Conservation (phyloP, 2,888 invertebrate genomes). For the Ditylenchus weischeri region DNA sequence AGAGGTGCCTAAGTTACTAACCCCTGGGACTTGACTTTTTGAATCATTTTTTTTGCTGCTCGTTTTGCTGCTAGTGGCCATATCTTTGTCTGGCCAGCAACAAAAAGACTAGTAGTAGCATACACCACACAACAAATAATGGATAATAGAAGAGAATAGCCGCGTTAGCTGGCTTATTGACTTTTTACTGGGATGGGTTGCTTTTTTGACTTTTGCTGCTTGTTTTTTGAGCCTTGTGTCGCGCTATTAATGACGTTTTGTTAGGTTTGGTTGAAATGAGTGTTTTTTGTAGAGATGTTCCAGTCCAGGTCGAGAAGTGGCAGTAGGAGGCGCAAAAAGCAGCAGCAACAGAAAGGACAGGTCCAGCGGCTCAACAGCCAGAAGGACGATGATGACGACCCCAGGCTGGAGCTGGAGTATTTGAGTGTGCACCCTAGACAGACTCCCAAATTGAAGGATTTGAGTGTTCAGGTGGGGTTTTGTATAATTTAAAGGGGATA, state of each 20-base stretch:
- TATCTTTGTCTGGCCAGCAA: background rate
- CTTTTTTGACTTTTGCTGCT: background rate
- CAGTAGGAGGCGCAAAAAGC: background rate
- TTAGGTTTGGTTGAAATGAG: background rate
- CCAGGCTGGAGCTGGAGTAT: conserved; percentile 2
- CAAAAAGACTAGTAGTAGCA: background rate
- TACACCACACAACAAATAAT: too few species aligned
- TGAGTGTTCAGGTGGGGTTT: background rate
- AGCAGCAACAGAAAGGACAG: background rate
- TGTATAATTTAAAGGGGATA: background rate
- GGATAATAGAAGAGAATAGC: too few species aligned
- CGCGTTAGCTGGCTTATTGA: too few species aligned
- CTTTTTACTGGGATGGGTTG: background rate
- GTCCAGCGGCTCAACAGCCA: background rate
- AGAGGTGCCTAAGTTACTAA: background rate
- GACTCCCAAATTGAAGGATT: background rate
- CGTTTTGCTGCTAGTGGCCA: background rate
- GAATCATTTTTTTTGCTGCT: conserved; percentile 1
- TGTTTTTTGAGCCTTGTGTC: background rate
- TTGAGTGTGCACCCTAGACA: background rate
- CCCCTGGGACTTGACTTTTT: background rate
- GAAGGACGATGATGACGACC: background rate
- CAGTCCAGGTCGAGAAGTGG: background rate
- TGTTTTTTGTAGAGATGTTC: background rate
- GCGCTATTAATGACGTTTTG: background rate